Evolutionary conservation across 1,140 invertebrate genomes (phyloP).

Genomic region (Euura lappo): DNA sequence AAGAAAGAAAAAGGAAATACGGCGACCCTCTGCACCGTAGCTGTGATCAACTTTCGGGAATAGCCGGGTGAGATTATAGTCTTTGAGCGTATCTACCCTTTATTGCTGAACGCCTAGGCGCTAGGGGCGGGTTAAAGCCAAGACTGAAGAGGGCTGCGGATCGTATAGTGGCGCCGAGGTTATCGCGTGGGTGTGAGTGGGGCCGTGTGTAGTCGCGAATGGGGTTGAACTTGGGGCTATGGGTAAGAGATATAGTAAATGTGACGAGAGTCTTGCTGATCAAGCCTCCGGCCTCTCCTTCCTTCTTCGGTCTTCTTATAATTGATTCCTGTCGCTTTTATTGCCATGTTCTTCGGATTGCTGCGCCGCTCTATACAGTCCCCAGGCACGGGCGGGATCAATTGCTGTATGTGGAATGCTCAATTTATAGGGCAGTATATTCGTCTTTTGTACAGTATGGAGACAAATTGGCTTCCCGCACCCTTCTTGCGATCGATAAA

Average conservation of each 20-base stretch:
- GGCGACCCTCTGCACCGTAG: neutral
- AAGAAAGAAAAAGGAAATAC: no score
- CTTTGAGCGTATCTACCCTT: slow-evolving; percentile 4
- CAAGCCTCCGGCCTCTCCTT: neutral
- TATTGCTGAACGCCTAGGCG: neutral
- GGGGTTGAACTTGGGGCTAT: neutral
- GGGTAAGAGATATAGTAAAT: neutral
- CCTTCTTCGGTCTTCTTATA: neutral
- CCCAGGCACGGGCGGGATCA: no score
- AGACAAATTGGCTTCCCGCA: neutral
- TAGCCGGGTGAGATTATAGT: slow-evolving; percentile 4
- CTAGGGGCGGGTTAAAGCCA: slow-evolving; percentile 1
- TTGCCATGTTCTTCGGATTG: neutral
- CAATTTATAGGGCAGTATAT: no score
- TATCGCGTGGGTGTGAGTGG: neutral
- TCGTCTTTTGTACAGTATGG: no score
- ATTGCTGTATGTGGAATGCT: no score
- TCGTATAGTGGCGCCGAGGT: neutral
- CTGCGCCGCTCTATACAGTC: neutral
- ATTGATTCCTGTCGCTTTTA: slow-evolving; percentile 4
- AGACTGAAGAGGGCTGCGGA: slow-evolving; percentile 1
- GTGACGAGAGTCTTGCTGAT: slow-evolving; percentile 3
- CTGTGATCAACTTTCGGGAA: slow-evolving; percentile 1
- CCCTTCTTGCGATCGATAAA: neutral
- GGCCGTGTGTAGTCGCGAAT: neutral